These are phyloP conservation scores for Cecidostiba fungosa DNA, from an alignment of 2,888 invertebrate genomes.

Conservation along the genomic window DNA sequence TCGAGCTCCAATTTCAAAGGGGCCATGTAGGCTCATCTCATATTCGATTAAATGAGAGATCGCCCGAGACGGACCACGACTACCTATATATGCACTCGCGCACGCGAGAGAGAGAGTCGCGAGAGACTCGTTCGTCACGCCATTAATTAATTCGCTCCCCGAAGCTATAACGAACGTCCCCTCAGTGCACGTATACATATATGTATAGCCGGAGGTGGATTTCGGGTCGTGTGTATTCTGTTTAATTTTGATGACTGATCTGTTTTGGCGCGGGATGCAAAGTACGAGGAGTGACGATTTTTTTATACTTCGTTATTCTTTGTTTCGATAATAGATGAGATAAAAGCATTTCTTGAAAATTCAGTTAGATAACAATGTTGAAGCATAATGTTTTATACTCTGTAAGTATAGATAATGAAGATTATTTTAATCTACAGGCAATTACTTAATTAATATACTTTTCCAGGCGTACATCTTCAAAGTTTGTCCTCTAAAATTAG, in stretches of 20 bases:
- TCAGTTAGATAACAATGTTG: too few relatives aligned
- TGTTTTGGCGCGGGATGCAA: not conserved
- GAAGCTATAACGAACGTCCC: conserved; percentile 36
- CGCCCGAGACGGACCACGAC: not conserved
- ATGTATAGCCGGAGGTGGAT: not conserved
- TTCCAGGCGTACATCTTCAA: too few relatives aligned
- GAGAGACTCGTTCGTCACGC: conserved; percentile 63
- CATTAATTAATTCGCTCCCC: conserved; percentile 65
- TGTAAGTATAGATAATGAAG: too few relatives aligned
- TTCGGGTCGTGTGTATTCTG: not conserved
- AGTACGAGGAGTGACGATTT: not conserved
- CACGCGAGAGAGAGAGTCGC: conserved; percentile 24
- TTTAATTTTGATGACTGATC: not conserved
- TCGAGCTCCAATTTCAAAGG: conserved; percentile 21
- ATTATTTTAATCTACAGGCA: too few relatives aligned
- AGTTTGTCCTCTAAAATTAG: not conserved
- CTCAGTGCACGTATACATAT: not conserved
- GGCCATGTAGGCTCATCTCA: conserved; percentile 52
- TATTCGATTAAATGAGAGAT: conserved; percentile 59
- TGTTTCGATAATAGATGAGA: too few relatives aligned
- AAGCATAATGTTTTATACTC: too few relatives aligned
- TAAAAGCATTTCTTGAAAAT: too few relatives aligned
- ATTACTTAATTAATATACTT: too few relatives aligned
- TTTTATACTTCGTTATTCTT: too few relatives aligned
- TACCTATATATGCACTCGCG: not conserved